Conservation (phyloP, 2,888 invertebrate genomes). For the Gastracanthus pulcherrimus region DNA sequence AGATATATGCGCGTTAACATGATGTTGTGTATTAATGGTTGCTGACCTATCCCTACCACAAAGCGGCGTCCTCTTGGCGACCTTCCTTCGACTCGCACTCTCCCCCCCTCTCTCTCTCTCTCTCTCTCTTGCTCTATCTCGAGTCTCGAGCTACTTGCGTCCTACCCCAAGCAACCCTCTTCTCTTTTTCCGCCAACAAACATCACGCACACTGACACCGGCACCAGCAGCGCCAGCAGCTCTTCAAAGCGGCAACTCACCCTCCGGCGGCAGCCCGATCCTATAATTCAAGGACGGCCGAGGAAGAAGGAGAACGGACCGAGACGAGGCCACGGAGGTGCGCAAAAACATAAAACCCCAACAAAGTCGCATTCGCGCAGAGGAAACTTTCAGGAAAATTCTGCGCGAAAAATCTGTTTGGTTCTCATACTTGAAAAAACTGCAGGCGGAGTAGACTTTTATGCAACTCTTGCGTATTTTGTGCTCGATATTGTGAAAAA, state of each 20-base stretch:
- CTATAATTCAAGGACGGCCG: not conserved
- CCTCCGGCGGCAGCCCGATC: too few species aligned
- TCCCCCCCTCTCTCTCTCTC: too few species aligned
- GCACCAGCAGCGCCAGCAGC: not conserved
- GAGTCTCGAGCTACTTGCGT: too few species aligned
- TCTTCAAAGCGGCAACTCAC: not conserved
- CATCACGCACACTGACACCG: too few species aligned
- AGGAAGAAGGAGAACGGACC: not conserved
- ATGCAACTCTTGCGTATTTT: too few species aligned
- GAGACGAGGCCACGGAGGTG: not conserved
- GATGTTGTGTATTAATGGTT: constrained; percentile 65
- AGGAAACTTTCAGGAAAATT: not conserved
- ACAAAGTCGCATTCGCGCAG: not conserved
- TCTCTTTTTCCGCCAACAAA: constrained; percentile 8
- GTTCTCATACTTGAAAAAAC: too few species aligned
- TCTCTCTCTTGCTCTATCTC: too few species aligned
- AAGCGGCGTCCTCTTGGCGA: constrained; percentile 68
- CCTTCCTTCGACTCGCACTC: too few species aligned
- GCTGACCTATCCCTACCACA: constrained; percentile 74
- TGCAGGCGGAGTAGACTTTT: not conserved
- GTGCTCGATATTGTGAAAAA: too few species aligned
- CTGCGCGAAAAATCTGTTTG: not conserved
- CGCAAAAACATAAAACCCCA: not conserved
- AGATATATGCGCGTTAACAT: not conserved
- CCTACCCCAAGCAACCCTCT: constrained; percentile 70